Conservation (phyloP, 2,888 invertebrate genomes). For the Lottia scabra region DNA sequence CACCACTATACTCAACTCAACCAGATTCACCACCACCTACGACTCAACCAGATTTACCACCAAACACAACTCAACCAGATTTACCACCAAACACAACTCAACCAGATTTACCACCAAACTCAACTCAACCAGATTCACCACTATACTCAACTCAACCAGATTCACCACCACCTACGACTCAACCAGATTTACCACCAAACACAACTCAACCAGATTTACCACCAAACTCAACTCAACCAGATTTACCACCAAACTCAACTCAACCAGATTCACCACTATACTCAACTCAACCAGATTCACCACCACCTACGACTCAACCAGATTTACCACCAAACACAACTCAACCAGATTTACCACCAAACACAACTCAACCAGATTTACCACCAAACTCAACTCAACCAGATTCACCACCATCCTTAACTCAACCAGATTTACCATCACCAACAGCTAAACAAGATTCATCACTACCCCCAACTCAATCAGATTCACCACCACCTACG, state of each 20-base stretch:
- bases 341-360: not conserved
- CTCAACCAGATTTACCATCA: not conserved
- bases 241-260: not conserved
- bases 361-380: not conserved
- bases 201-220: not conserved
- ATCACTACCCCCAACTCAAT: not conserved
- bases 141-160: too few relatives aligned
- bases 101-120: too few relatives aligned
- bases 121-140: too few relatives aligned
- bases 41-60: not conserved
- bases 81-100: too few relatives aligned
- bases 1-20: not conserved
- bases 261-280: not conserved
- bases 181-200: not conserved
- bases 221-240: not conserved
- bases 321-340: not conserved
- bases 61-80: not conserved
- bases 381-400: not conserved
- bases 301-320: not conserved
- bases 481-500: too few relatives aligned
- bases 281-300: not conserved
- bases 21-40: not conserved
- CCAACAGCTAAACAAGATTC: not conserved
- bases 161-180: not conserved
- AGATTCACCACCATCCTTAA: too few relatives aligned